Percentiles rank a stretch among this genome's conserved stretches.
Evolutionary conservation across 2,797 vertebrate genomes (phyloP).

Genomic region (Cossypha polioptera): DNA sequence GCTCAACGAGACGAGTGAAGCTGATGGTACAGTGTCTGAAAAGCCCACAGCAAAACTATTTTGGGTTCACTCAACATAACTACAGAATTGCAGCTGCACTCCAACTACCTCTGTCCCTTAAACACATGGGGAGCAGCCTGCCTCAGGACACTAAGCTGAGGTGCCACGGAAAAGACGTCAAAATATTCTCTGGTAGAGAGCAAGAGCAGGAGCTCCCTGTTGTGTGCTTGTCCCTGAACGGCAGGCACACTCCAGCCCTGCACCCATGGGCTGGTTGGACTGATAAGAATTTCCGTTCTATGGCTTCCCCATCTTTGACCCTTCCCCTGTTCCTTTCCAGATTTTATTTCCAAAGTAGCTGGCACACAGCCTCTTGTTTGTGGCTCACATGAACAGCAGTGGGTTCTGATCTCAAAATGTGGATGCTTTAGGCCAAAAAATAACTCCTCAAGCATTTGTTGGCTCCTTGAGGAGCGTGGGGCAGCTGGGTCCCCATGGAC

Average conservation of each 20-base stretch:
- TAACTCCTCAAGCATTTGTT: neutral
- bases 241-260: neutral
- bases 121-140: neutral
- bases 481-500: rapidly evolving
- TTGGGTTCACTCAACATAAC: neutral
- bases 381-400: neutral
- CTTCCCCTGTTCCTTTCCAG: neutral
- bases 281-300: neutral
- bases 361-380: neutral
- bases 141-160: neutral
- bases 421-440: neutral
- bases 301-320: neutral
- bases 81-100: neutral
- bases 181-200: neutral
- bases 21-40: neutral
- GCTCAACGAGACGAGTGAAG: neutral
- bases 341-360: neutral
- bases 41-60: rapidly evolving
- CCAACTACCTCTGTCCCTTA: neutral
- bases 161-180: neutral
- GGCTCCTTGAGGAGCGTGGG: neutral
- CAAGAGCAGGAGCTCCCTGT: neutral
- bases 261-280: neutral
- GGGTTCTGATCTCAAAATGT: neutral
- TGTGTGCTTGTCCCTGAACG: neutral